Conservation (phyloP, 2,113 vertebrate species). For the Meles meles region DNA sequence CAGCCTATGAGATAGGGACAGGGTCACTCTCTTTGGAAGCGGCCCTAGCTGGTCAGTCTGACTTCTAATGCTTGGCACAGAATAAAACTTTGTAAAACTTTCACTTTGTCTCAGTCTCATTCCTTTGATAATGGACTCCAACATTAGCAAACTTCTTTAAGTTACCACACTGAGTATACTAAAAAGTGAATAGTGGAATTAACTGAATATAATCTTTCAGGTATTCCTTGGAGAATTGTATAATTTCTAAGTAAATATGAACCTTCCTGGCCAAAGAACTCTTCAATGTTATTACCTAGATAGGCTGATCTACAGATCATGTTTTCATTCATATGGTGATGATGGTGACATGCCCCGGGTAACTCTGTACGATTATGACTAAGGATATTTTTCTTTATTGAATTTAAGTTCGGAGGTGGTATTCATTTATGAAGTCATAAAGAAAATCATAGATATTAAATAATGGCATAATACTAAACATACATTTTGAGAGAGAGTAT, state of each 20-base stretch:
- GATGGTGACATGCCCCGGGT: fast-evolving
- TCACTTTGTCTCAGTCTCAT: too few relatives aligned
- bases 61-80: too few relatives aligned
- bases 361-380: background rate
- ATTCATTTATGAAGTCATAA: background rate
- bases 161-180: background rate
- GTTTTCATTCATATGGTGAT: background rate
- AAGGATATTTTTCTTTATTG: background rate
- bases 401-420: background rate
- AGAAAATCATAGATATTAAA: background rate
- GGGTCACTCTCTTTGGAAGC: too few relatives aligned
- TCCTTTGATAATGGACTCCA: too few relatives aligned
- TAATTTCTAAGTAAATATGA: background rate
- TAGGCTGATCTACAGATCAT: background rate
- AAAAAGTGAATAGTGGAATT: background rate
- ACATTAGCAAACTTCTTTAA: background rate
- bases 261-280: background rate
- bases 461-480: background rate
- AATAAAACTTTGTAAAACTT: too few relatives aligned
- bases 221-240: background rate
- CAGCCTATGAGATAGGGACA: too few relatives aligned
- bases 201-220: background rate
- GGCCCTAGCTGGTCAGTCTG: too few relatives aligned
- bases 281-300: background rate
- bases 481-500: background rate